Percentiles rank a stretch among this genome's conserved stretches.
phyloP scores from a whole-genome alignment of 1,140 invertebrate genomes.

The Caenorhabditis elegans region DNA sequence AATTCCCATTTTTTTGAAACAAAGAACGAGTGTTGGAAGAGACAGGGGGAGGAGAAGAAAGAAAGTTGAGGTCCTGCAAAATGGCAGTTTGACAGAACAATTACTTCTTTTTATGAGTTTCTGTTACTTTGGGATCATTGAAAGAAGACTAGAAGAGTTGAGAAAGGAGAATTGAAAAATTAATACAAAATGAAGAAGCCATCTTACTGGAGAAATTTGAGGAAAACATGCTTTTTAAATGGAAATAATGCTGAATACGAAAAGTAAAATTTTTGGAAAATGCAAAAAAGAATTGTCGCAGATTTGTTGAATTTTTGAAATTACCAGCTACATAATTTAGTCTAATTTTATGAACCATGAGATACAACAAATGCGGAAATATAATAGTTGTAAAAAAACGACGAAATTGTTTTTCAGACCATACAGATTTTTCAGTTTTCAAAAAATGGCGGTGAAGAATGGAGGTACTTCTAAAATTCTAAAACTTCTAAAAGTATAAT shows the following conservation, averaged over 20 bases:
- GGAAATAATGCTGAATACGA: neutral
- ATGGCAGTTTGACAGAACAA: conserved; percentile 13
- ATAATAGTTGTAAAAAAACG: too few species aligned
- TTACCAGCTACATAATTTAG: too few species aligned
- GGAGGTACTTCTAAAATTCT: too few species aligned
- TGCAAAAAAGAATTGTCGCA: neutral
- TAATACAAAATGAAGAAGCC: neutral
- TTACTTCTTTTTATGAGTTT: conserved; percentile 15
- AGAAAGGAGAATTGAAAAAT: neutral
- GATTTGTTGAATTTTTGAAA: too few species aligned
- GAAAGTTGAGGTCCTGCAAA: neutral
- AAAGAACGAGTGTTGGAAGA: neutral
- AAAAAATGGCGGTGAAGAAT: too few species aligned
- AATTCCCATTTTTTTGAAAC: neutral
- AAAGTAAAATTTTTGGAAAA: neutral
- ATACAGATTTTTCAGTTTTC: too few species aligned
- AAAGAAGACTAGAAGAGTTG: neutral
- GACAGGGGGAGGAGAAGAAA: neutral
- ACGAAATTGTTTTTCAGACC: too few species aligned
- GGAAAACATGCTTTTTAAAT: neutral
- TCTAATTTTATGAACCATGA: too few species aligned
- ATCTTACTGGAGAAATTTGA: neutral
- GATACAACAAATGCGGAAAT: too few species aligned
- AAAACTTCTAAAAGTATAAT: too few species aligned
- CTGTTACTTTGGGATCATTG: neutral